phyloP scores from a whole-genome alignment of 1,140 invertebrate species.

The Drosophila sproati region DNA sequence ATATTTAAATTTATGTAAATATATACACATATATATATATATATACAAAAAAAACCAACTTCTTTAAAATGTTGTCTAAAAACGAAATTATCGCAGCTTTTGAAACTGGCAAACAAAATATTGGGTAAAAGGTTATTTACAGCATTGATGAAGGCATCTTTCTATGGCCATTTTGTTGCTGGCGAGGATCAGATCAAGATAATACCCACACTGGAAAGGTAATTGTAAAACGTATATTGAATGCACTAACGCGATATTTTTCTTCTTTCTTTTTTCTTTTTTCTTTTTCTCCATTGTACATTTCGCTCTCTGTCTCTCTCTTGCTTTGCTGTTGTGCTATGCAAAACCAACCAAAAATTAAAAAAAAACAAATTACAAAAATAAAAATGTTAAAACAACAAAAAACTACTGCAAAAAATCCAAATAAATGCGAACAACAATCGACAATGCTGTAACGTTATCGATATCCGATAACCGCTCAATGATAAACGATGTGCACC shows the following conservation, averaged over 20 bases:
- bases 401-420: neutral
- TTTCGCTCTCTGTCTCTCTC: neutral
- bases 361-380: constrained; percentile 9
- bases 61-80: constrained; percentile 25
- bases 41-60: constrained; percentile 10
- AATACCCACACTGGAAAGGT: constrained; percentile 83
- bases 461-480: constrained; percentile 11
- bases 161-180: constrained; percentile 99
- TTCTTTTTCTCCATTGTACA: constrained; percentile 35
- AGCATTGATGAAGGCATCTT: constrained; percentile 92
- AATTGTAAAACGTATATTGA: constrained; percentile 64
- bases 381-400: constrained; percentile 6
- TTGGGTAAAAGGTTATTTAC: constrained; percentile 93
- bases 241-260: constrained; percentile 67
- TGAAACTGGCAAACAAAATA: constrained; percentile 90
- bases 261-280: constrained; percentile 83
- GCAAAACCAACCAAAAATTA: constrained; percentile 13
- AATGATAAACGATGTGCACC: constrained; percentile 15
- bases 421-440: neutral
- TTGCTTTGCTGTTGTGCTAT: constrained; percentile 29
- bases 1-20: constrained; percentile 8
- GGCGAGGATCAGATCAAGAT: constrained; percentile 88
- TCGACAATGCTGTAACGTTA: neutral
- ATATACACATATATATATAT: constrained; percentile 1
- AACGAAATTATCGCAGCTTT: constrained; percentile 88